Evolutionary conservation across 2,797 vertebrate genomes (phyloP), one percentile per base, ranked within the genome.

Genomic region (Limnodromus scolopaceus): DNA sequence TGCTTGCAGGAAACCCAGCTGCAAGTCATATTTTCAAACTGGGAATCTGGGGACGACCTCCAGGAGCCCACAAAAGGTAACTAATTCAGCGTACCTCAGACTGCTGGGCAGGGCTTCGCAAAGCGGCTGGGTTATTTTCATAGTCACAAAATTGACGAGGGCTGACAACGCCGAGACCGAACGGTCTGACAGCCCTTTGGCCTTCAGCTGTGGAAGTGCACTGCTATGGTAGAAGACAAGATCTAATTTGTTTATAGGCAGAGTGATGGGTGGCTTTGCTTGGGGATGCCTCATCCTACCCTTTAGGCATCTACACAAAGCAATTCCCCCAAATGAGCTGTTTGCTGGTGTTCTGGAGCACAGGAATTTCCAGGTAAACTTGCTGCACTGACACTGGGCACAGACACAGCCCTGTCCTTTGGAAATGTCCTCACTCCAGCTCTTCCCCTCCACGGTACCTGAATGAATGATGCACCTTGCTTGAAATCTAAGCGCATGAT

Each of bases 371-470:
- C 70, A 18, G 0, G 0, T 1, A 0, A 13, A 11, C 32, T 41
- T 25, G 12, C 30, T 61, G 81, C 34, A 32, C n/a, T 11, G 1
- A n/a, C 36, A 4, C 17, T 19, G 75, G 60, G 66, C 89, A 83
- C 14, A 10, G 63, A 27, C 55, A 74, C 53, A 22, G 1, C 24
- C 22, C 55, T 30, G 4, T n/a, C 4, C 53, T 49, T 18, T 63
- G 77, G 48, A 55, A 70, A 14, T 3, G 43, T 18, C 46, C 65
- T 20, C 0, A 0, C 48, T 54, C 65, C 83, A 61, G 45, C 58
- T 76, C 19, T 39, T 53, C 8, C 11, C 27, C n/a, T 25, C 13
- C 2, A 4, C 0, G 0, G 13, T 11, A 16, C 82, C 46, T 23
- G 69, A 8, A 18, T 18, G 38, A 64, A 18, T 0, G 60, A 54